Conservation (phyloP, 1,140 invertebrate genomes). For the Vanessa tameamea region DNA sequence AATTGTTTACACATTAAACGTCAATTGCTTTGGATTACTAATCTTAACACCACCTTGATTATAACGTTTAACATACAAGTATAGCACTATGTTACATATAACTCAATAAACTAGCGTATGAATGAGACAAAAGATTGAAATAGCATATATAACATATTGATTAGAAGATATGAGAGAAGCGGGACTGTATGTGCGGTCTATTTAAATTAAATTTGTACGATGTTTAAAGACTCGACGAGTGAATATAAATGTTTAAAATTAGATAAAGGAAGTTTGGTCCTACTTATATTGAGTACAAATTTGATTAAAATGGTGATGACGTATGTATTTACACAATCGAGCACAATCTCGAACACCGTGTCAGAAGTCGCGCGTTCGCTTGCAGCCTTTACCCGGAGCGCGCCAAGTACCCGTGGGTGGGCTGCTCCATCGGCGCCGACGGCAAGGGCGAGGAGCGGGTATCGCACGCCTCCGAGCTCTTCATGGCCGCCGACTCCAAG, state of each 20-base stretch:
- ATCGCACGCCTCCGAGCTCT: conserved; percentile 93
- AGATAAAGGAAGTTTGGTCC: no score
- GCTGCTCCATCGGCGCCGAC: conserved; percentile 77
- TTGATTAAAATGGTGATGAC: neutral
- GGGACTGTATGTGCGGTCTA: neutral
- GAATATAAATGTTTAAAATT: no score
- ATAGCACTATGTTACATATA: no score
- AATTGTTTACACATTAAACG: no score
- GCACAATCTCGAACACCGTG: neutral
- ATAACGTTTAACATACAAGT: no score
- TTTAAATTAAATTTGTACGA: neutral
- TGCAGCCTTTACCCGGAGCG: conserved; percentile 89
- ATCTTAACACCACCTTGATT: no score
- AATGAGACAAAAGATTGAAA: no score
- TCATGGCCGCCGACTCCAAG: conserved; percentile 96
- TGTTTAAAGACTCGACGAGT: no score
- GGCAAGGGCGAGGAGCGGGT: conserved; percentile 83
- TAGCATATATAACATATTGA: no score
- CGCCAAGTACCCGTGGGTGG: conserved; percentile 96
- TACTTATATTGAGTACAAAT: neutral
- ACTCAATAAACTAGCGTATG: no score
- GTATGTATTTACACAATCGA: neutral
- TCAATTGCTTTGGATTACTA: no score
- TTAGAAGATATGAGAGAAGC: neutral
- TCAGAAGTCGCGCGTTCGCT: conserved; percentile 51